Evolutionary conservation across 2,888 invertebrate genomes (phyloP).

Genomic region (Junonia oenone): DNA sequence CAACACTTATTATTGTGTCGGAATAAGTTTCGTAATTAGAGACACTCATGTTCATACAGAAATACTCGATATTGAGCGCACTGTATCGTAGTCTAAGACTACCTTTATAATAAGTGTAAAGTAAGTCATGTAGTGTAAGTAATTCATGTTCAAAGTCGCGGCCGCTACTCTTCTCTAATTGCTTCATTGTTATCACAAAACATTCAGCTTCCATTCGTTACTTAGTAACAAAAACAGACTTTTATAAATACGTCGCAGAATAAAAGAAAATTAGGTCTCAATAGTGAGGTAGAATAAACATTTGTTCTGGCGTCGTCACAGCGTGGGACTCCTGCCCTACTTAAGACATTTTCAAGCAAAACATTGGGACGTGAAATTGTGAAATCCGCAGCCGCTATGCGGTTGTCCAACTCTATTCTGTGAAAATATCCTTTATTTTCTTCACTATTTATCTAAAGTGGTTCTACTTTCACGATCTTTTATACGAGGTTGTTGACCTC

Average conservation of each 20-base stretch:
- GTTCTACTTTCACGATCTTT: slow-evolving; percentile 5
- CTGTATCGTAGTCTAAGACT: too few relatives aligned
- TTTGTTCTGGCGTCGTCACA: slow-evolving; percentile 26
- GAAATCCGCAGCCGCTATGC: slow-evolving; percentile 8
- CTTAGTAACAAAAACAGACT: neutral
- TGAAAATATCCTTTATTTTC: slow-evolving; percentile 15
- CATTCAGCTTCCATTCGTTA: neutral
- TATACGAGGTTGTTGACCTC: slow-evolving; percentile 1
- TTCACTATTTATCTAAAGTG: slow-evolving; percentile 1
- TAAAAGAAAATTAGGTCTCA: slow-evolving; percentile 1
- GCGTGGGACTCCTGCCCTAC: slow-evolving; percentile 22
- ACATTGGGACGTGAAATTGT: slow-evolving; percentile 18
- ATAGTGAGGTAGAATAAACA: slow-evolving; percentile 24
- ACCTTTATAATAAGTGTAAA: too few relatives aligned
- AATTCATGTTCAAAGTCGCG: too few relatives aligned
- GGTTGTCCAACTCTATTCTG: slow-evolving; percentile 11
- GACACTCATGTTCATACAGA: too few relatives aligned
- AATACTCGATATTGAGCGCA: too few relatives aligned
- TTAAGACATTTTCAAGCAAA: slow-evolving; percentile 31
- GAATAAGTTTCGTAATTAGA: too few relatives aligned
- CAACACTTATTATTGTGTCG: too few relatives aligned
- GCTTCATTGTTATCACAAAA: neutral
- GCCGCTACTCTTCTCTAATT: too few relatives aligned
- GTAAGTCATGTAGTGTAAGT: too few relatives aligned
- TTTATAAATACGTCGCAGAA: neutral